Percentiles rank a stretch among this genome's conserved stretches.
Conservation (phyloP, 2,113 vertebrate genomes). For the Plotosus lineatus region DNA sequence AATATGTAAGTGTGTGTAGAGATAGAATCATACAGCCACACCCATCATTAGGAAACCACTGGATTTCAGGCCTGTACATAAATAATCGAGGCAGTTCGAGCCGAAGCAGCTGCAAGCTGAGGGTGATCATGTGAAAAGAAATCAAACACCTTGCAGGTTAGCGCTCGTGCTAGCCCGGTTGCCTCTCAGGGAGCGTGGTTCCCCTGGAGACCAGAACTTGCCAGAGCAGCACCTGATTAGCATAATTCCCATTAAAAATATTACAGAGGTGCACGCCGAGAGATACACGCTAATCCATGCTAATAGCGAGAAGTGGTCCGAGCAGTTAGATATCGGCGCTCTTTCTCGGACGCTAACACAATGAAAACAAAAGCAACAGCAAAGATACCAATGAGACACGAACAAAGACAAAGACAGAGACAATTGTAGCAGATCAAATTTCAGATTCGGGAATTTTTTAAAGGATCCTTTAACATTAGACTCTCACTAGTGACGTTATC, state of each 20-base stretch:
- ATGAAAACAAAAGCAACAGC: background rate
- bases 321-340: background rate
- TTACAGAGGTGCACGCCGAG: background rate
- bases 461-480: too few species aligned
- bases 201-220: slow-evolving; percentile 59
- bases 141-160: slow-evolving; percentile 22
- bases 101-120: background rate
- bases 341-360: background rate
- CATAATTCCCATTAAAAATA: slow-evolving; percentile 52
- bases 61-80: background rate
- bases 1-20: background rate
- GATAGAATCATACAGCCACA: slow-evolving; percentile 8
- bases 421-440: too few species aligned
- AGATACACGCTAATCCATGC: background rate
- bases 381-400: too few species aligned
- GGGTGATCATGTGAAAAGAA: background rate
- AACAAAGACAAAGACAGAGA: too few species aligned
- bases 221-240: slow-evolving; percentile 60
- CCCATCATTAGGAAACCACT: slow-evolving; percentile 17
- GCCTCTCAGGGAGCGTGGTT: slow-evolving; percentile 19
- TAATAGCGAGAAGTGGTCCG: background rate
- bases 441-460: too few species aligned
- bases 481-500: too few species aligned
- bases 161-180: background rate
- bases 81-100: background rate